Conservation (phyloP, 2,113 vertebrate genomes). For the Pyrgilauda ruficollis region DNA sequence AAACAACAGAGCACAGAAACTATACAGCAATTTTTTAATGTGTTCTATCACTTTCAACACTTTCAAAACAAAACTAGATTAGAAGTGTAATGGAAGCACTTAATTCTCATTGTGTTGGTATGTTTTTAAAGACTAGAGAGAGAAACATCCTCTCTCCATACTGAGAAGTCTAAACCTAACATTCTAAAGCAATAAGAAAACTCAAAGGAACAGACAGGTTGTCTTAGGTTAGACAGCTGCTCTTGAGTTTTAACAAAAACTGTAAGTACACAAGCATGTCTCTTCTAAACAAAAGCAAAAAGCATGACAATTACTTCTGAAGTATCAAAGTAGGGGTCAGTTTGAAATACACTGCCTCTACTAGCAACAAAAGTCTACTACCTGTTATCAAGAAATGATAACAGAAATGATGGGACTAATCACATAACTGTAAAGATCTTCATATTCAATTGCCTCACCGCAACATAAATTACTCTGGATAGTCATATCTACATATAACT, state of each 20-base stretch:
- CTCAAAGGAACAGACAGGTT: neutral
- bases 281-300: neutral
- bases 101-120: neutral
- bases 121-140: neutral
- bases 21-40: neutral
- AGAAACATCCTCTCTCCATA: neutral
- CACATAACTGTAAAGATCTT: neutral
- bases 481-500: neutral
- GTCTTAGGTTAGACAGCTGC: neutral
- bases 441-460: neutral
- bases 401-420: neutral
- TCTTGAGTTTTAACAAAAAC: neutral
- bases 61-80: neutral
- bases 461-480: neutral
- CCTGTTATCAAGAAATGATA: neutral
- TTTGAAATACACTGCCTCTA: neutral
- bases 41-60: neutral
- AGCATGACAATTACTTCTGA: neutral
- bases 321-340: neutral
- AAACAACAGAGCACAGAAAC: neutral
- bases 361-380: neutral
- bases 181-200: neutral
- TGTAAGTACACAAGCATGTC: neutral
- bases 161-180: neutral
- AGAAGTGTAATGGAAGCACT: neutral